A percentile compares a stretch with the other conserved stretches of the same genome.
Conservation (phyloP, 1,140 invertebrate genomes). For the Conopomorpha cramerella region DNA sequence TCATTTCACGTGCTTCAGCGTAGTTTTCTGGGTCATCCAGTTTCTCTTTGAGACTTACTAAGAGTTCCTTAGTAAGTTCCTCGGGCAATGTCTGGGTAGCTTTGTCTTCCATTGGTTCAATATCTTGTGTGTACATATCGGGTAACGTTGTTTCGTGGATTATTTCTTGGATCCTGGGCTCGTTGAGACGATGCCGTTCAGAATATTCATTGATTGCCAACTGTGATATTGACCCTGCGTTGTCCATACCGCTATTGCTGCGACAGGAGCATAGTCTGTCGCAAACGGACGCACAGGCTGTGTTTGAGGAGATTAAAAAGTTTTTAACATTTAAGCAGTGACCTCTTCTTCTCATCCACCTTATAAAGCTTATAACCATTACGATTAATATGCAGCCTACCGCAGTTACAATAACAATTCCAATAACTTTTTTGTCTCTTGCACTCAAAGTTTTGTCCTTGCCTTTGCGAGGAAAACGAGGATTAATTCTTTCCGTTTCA, state of each 20-base stretch:
- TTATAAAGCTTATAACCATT: slow-evolving; percentile 34
- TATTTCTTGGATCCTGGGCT: slow-evolving; percentile 43
- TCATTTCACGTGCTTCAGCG: slow-evolving; percentile 75
- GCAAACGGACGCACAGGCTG: slow-evolving; percentile 27
- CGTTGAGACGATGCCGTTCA: slow-evolving; percentile 60
- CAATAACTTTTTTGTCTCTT: slow-evolving; percentile 40
- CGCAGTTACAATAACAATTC: slow-evolving; percentile 36
- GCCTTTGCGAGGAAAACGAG: slow-evolving; percentile 46
- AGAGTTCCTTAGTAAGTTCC: slow-evolving; percentile 73
- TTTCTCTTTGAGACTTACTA: slow-evolving; percentile 70
- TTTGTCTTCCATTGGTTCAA: slow-evolving; percentile 65
- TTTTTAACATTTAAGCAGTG: slow-evolving; percentile 35
- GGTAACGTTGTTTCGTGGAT: slow-evolving; percentile 46
- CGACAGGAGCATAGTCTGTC: slow-evolving; percentile 26
- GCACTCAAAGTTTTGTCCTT: slow-evolving; percentile 20
- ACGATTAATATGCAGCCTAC: slow-evolving; percentile 33
- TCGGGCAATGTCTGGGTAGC: slow-evolving; percentile 74
- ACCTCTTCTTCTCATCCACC: slow-evolving; percentile 32
- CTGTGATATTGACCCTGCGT: slow-evolving; percentile 65
- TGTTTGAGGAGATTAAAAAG: slow-evolving; percentile 26
- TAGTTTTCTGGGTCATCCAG: slow-evolving; percentile 75
- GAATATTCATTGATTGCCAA: slow-evolving; percentile 69
- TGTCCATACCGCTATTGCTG: slow-evolving; percentile 29
- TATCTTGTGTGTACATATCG: slow-evolving; percentile 30
- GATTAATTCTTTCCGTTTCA: slow-evolving; percentile 40